Evolutionary conservation across 2,113 vertebrate species (phyloP), one percentile per base, ranked within the genome.

Genomic region (Epinephelus lanceolatus): DNA sequence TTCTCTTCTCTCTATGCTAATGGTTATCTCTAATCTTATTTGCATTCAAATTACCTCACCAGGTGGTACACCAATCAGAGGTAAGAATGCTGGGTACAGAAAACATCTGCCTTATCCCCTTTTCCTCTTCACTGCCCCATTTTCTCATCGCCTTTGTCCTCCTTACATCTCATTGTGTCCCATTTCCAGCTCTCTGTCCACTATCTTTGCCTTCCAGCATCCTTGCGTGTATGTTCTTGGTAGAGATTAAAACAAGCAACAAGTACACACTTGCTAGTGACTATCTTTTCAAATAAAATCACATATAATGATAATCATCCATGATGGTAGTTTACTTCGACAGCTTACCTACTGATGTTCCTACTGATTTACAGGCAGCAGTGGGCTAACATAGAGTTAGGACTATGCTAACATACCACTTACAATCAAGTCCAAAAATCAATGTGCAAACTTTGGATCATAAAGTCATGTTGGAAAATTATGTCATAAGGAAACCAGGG

Each of bases 31-130:
- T 97, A 96, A 98, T 98, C 96, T 97, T 97, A 97, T 99, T 98
- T 99, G 97, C 98, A 97, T 98, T 98, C 96, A 97, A 95, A 97
- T 98, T 97, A 99, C 97, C 97, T 99, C 97, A 95, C 97, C 97
- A 99, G 98, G 98, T 98, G 98, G 98, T 98, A 99, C 98, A 96
- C 98, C 98, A 95, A 99, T 99, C 96, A 96, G 98, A 99, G 98
- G 98, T 99, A 99, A 99, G 98, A 98, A 98, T 98, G 97, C 97
- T 95, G 94, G 95, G 94, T 95, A 94, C 93, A 96, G 94, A 95
- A 95, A 94, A 95, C 18, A 86, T 96, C 95, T 92, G 5, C 86
- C 61, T 94, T 94, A 93, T 94, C 93, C 83, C 87, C 89, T 88
- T 83, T 61, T 80, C 78, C 78, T 86, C 89, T 70, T 89, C 87